Evolutionary conservation across 1,140 invertebrate species (phyloP).

Genomic region (Spodoptera litura): DNA sequence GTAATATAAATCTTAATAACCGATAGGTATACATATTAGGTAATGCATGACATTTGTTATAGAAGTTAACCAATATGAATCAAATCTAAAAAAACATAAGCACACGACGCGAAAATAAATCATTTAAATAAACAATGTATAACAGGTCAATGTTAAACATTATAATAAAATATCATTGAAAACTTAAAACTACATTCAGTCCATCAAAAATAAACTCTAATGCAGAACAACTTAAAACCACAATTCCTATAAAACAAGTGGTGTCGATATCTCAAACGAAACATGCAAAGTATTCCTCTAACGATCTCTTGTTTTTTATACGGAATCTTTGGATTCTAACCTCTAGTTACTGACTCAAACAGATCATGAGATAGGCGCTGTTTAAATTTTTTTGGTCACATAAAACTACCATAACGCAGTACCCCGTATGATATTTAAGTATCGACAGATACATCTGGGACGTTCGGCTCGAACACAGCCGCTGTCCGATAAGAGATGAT

Average conservation of each 20-base stretch:
- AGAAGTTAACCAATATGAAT: background rate
- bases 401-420: conserved; percentile 68
- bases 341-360: conserved; percentile 61
- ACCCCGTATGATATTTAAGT: conserved; percentile 70
- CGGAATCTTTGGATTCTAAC: conserved; percentile 67
- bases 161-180: conserved; percentile 44
- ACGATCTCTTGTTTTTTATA: conserved; percentile 67
- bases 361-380: conserved; percentile 65
- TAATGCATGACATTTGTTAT: conserved; percentile 7
- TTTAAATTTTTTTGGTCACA: conserved; percentile 62
- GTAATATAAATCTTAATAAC: background rate
- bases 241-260: background rate
- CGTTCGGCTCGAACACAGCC: conserved; percentile 53
- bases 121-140: conserved; percentile 35
- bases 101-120: conserved; percentile 28
- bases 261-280: conserved; percentile 51
- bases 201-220: conserved; percentile 38
- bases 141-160: conserved; percentile 41
- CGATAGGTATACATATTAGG: background rate
- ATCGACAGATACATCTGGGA: conserved; percentile 74
- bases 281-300: conserved; percentile 64
- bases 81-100: conserved; percentile 2
- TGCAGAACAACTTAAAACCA: background rate
- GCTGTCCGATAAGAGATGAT: conserved; percentile 73
- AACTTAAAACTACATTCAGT: background rate